Conservation (phyloP, 2,888 invertebrate genomes). For the Xestoiulus laeticollis region DNA sequence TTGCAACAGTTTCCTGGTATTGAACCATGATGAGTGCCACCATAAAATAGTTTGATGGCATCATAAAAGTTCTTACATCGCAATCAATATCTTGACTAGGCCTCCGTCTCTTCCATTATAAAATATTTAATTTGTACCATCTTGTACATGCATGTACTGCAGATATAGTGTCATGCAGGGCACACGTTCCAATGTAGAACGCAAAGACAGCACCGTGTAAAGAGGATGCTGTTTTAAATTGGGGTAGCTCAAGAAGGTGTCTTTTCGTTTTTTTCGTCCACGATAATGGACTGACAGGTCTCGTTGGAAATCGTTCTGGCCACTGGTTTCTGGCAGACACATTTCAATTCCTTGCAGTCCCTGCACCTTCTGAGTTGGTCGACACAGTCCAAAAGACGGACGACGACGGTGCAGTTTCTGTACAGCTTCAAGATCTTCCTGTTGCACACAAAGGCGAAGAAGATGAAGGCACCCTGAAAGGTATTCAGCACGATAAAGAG, state of each 20-base stretch:
- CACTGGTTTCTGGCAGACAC: conserved; percentile 49
- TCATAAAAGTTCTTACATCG: no score
- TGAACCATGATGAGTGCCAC: no score
- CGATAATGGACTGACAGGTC: conserved; percentile 44
- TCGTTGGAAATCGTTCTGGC: conserved; percentile 52
- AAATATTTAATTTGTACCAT: no score
- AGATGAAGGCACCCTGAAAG: conserved; percentile 60
- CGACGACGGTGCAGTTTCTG: conserved; percentile 21
- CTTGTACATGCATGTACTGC: background rate
- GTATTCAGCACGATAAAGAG: conserved; percentile 59
- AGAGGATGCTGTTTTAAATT: background rate
- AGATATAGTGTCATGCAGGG: background rate
- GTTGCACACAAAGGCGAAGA: conserved; percentile 59
- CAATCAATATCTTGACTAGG: no score
- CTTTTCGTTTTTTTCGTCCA: background rate
- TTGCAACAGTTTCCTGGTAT: no score
- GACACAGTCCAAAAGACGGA: background rate
- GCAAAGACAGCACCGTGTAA: background rate
- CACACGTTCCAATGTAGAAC: no score
- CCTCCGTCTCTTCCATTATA: no score
- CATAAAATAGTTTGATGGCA: no score
- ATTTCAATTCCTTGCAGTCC: conserved; percentile 41
- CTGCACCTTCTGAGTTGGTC: background rate
- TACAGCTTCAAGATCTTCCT: conserved; percentile 57
- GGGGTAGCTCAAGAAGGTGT: background rate